phyloP scores from a whole-genome alignment of 1,140 invertebrate genomes.

The Meloidogyne chitwoodi region DNA sequence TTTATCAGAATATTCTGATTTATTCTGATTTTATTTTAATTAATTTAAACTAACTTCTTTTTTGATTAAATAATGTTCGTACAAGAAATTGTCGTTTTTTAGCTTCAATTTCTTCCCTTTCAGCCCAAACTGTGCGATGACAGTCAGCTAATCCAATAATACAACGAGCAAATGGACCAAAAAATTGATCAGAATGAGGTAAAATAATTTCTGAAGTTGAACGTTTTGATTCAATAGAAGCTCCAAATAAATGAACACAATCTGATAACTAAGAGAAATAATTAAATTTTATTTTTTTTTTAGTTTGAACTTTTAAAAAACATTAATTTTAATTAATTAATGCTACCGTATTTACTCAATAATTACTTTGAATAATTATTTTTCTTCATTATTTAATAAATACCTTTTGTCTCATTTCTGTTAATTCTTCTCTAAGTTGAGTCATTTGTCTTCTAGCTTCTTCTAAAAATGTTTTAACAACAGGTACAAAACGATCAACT shows the following conservation, averaged over 20 bases:
- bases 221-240: constrained; percentile 70
- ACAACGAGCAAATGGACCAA: constrained; percentile 87
- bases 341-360: too few species aligned
- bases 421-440: constrained; percentile 86
- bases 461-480: constrained; percentile 89
- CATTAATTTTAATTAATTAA: too few species aligned
- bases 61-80: constrained; percentile 37
- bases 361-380: too few species aligned
- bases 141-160: constrained; percentile 79
- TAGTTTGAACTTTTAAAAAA: too few species aligned
- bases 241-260: constrained; percentile 70
- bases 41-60: constrained; percentile 32
- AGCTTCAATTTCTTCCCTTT: constrained; percentile 82
- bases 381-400: too few species aligned
- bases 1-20: background rate
- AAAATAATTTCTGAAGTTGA: constrained; percentile 57
- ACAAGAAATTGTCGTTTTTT: constrained; percentile 85
- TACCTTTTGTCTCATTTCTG: constrained; percentile 78
- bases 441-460: constrained; percentile 80
- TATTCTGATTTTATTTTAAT: too few species aligned
- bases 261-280: constrained; percentile 30
- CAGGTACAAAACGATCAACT: constrained; percentile 79
- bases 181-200: constrained; percentile 89
- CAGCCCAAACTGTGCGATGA: constrained; percentile 72
- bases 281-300: too few species aligned